Percentiles rank a stretch among this genome's conserved stretches.
These are phyloP conservation scores for Halictus rubicundus DNA, from an alignment of 1,140 invertebrate genomes.

Conservation along the genomic window DNA sequence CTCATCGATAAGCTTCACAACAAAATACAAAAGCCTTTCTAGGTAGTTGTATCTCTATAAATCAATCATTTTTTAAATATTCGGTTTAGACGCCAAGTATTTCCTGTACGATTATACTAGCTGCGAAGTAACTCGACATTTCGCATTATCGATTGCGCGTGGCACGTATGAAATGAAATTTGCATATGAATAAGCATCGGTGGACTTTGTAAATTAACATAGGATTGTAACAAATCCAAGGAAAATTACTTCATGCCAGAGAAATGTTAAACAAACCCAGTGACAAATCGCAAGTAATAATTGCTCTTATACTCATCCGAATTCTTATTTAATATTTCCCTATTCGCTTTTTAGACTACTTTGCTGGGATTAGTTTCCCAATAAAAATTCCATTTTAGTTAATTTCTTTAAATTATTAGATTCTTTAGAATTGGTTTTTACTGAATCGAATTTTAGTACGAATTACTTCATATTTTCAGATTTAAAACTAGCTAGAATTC, in stretches of 20 bases:
- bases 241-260: neutral
- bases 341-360: no score
- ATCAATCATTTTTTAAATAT: constrained; percentile 5
- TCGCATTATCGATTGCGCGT: neutral
- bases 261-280: neutral
- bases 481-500: no score
- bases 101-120: neutral
- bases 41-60: neutral
- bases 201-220: neutral
- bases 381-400: no score
- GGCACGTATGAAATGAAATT: neutral
- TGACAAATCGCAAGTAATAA: neutral
- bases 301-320: no score
- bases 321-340: no score
- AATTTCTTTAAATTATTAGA: no score
- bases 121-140: neutral
- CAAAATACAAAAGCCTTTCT: neutral
- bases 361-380: no score
- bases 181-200: neutral
- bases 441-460: no score
- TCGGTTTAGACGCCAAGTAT: neutral
- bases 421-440: no score
- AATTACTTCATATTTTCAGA: no score
- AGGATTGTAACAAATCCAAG: neutral
- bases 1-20: neutral